phyloP scores from a whole-genome alignment of 2,797 vertebrate species.

The Sphaeramia orbicularis region DNA sequence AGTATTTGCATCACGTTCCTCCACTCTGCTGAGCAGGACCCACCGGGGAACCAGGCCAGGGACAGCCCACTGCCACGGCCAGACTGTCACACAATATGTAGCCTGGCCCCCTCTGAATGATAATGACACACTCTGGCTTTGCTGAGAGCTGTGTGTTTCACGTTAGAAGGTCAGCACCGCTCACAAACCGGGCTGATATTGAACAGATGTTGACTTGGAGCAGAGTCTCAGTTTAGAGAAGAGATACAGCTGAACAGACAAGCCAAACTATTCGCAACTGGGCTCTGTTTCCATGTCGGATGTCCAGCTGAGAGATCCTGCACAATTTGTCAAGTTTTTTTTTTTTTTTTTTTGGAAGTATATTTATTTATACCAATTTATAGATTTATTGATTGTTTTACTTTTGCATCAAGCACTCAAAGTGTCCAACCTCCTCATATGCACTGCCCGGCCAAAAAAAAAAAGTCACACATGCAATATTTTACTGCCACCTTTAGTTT shows the following conservation, averaged over 20 bases:
- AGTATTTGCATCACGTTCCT: slow-evolving; percentile 57
- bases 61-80: slow-evolving; percentile 41
- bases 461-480: too few relatives aligned
- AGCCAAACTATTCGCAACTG: slow-evolving; percentile 43
- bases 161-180: slow-evolving; percentile 63
- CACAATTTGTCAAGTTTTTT: slow-evolving; percentile 35
- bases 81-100: slow-evolving; percentile 58
- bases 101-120: slow-evolving; percentile 59
- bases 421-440: too few relatives aligned
- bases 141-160: slow-evolving; percentile 60
- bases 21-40: slow-evolving; percentile 41
- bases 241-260: slow-evolving; percentile 38
- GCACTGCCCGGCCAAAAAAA: too few relatives aligned
- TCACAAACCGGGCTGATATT: slow-evolving; percentile 67
- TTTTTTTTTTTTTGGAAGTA: too few relatives aligned
- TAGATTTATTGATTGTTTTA: too few relatives aligned
- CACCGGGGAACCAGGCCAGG: slow-evolving; percentile 53
- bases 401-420: background rate
- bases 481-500: too few relatives aligned
- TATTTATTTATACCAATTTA: too few relatives aligned
- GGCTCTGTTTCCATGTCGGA: slow-evolving; percentile 48
- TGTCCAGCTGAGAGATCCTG: slow-evolving; percentile 30
- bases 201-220: slow-evolving; percentile 79
- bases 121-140: slow-evolving; percentile 56
- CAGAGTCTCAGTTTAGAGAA: slow-evolving; percentile 44